A percentile compares a stretch with the other conserved stretches of the same genome.
Conservation (phyloP, 2,888 invertebrate genomes). For the Sicus ferrugineus region DNA sequence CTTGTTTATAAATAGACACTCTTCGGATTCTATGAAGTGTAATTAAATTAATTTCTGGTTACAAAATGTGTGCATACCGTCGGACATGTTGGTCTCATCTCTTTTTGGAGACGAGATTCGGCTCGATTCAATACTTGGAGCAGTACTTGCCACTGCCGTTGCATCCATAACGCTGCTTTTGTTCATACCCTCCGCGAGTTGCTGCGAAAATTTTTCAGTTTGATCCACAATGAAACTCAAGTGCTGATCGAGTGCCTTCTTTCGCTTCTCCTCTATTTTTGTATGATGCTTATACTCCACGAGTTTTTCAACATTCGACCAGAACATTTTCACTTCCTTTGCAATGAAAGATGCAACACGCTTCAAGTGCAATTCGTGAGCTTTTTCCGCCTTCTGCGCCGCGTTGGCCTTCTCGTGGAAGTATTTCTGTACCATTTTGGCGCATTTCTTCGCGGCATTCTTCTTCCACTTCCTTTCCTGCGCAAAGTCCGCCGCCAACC, state of each 20-base stretch:
- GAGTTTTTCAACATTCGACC: slow-evolving; percentile 95
- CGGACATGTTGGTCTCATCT: slow-evolving; percentile 59
- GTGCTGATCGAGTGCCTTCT: slow-evolving; percentile 94
- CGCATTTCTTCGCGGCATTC: slow-evolving; percentile 91
- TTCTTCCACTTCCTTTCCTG: slow-evolving; percentile 99
- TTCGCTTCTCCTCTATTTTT: slow-evolving; percentile 91
- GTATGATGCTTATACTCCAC: slow-evolving; percentile 94
- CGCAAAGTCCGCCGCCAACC: slow-evolving; percentile 97
- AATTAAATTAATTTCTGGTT: background rate
- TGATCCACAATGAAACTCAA: slow-evolving; percentile 97
- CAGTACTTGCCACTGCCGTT: slow-evolving; percentile 49
- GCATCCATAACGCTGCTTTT: slow-evolving; percentile 63
- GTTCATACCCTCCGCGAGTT: slow-evolving; percentile 86
- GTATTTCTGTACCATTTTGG: slow-evolving; percentile 89
- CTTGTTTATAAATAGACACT: too few relatives aligned
- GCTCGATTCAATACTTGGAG: slow-evolving; percentile 66
- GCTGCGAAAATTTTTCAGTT: slow-evolving; percentile 95
- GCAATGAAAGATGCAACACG: slow-evolving; percentile 90
- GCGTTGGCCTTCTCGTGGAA: slow-evolving; percentile 90
- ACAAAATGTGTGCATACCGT: slow-evolving; percentile 63
- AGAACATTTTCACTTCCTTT: slow-evolving; percentile 92
- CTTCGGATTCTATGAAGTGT: too few relatives aligned
- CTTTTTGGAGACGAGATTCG: slow-evolving; percentile 65
- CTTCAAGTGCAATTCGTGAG: slow-evolving; percentile 84
- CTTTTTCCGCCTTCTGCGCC: slow-evolving; percentile 89